phyloP scores from a whole-genome alignment of 2,113 vertebrate species.

The Desmodus rotundus region DNA sequence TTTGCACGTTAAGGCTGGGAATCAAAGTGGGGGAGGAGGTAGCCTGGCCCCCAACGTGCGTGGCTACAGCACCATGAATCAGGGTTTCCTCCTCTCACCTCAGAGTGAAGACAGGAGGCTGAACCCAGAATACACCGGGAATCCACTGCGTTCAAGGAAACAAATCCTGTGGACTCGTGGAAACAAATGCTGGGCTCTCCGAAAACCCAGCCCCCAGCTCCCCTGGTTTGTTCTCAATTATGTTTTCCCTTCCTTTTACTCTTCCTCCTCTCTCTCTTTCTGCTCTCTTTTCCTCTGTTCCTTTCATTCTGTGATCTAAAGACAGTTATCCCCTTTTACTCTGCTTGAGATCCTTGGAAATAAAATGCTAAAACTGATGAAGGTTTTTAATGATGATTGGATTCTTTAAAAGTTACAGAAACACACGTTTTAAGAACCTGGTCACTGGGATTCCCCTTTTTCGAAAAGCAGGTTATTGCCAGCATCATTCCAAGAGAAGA shows the following conservation, averaged over 20 bases:
- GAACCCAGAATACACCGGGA: conserved; percentile 35
- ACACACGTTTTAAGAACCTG: neutral
- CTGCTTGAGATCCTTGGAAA: neutral
- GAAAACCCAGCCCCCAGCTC: neutral
- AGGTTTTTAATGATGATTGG: neutral
- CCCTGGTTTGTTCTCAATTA: neutral
- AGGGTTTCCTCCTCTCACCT: conserved; percentile 34
- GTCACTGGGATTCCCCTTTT: neutral
- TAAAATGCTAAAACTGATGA: neutral
- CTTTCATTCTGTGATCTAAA: neutral
- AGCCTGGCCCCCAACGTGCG: neutral
- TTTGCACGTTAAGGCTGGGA: neutral
- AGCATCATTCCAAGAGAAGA: neutral
- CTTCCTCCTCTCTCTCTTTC: neutral
- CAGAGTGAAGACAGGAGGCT: neutral
- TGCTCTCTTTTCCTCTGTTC: neutral
- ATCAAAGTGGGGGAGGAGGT: neutral
- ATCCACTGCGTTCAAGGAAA: neutral
- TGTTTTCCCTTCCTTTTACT: neutral
- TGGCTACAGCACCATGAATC: neutral
- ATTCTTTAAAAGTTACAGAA: neutral
- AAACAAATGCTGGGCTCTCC: neutral
- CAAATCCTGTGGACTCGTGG: neutral
- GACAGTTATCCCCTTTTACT: neutral
- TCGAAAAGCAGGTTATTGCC: neutral